Evolutionary conservation across 2,113 vertebrate genomes (phyloP).

Genomic region (Pelusios castaneus): DNA sequence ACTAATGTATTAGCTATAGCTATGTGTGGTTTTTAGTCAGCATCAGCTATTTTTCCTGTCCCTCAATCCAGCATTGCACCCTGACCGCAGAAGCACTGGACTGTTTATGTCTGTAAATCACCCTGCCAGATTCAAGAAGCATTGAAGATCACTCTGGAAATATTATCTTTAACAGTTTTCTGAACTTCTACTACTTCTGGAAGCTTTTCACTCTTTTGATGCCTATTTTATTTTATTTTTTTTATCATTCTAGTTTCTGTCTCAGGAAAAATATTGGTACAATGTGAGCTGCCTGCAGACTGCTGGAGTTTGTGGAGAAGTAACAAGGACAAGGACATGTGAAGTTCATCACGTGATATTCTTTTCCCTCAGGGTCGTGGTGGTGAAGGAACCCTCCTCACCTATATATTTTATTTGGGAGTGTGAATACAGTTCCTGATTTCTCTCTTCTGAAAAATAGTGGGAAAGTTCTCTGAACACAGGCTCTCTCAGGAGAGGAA

Average conservation of each 20-base stretch:
- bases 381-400: neutral
- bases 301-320: neutral
- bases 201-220: neutral
- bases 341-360: neutral
- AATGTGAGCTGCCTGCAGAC: neutral
- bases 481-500: neutral
- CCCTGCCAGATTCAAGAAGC: neutral
- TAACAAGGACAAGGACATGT: neutral
- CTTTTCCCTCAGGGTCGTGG: neutral
- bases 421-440: neutral
- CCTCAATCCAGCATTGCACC: neutral
- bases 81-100: neutral
- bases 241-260: neutral
- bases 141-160: neutral
- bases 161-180: neutral
- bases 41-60: neutral
- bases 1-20: neutral
- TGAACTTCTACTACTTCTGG: neutral
- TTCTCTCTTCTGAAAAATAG: neutral
- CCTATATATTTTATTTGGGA: neutral
- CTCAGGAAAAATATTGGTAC: neutral
- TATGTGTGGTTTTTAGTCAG: neutral
- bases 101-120: neutral
- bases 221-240: neutral
- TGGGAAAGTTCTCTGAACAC: constrained; percentile 31